Evolutionary conservation across 2,113 vertebrate genomes (phyloP), one percentile per base, ranked within the genome.

Genomic region (Anhinga anhinga): DNA sequence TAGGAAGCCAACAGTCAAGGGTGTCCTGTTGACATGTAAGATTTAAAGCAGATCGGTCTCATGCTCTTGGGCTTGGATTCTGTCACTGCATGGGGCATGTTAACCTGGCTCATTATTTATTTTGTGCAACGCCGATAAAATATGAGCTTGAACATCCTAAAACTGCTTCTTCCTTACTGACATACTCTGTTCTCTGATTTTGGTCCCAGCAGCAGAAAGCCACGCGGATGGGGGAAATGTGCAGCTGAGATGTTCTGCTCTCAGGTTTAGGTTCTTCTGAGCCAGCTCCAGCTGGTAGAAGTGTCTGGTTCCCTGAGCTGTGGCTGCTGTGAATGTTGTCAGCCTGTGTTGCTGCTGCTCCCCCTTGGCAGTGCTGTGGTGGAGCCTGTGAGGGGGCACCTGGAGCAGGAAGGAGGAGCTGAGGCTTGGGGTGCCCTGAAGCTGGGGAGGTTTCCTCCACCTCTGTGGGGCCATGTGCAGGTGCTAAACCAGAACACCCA

Each of bases 1-100:
- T 59, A 88, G 91, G 76, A 97, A 94, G 70, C 89, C 90, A 92
- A 36, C 82, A 94, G 85, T 47, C 79, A 45, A 38, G 95, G 52
- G 76, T 89, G 86, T 78, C 71, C 84, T 96, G 89, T 81, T 96
- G 88, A 94, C 82, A 63, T 45, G 25, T 11, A 13, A 82, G 90
- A 94, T 72, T 83, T 92, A 94, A 97, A 95, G 95, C 70, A 95
- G 77, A 52, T 90, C 76, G 15, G n/a, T 88, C 62, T 73, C 38
- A 45, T 27, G 62, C 23, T 90, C 36, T 61, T 81, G n/a, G 29
- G 14, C 40, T 71, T 73, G 74, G 40, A 19, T 82, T 86, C 79
- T 42, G 23, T 42, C 7, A 18, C 27, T 23, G 36, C 52, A 10
- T 23, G 27, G 84, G 58, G 38, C 0, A 0, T 21, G 45, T 79